phyloP scores from a whole-genome alignment of 2,797 vertebrate genomes.

The Phrynocephalus vlangalii region DNA sequence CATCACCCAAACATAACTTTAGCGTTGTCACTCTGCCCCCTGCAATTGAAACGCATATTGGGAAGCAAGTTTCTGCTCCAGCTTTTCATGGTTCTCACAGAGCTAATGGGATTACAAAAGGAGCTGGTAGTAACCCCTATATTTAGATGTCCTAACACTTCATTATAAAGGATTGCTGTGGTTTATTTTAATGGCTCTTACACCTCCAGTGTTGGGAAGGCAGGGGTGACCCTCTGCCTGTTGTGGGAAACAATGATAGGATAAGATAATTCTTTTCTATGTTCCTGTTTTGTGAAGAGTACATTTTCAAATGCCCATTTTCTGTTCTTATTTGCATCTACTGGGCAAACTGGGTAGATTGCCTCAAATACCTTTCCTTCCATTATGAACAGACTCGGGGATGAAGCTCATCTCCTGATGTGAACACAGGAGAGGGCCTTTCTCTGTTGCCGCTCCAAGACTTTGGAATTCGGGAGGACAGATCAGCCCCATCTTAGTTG shows the following conservation, averaged over 20 bases:
- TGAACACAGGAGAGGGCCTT: too few relatives aligned
- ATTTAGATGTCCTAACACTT: slow-evolving; percentile 39
- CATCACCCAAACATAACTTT: slow-evolving; percentile 28
- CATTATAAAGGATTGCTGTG: slow-evolving; percentile 35
- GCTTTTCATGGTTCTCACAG: background rate
- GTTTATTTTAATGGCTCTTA: slow-evolving; percentile 21
- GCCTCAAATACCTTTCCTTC: too few relatives aligned
- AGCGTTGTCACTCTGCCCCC: slow-evolving; percentile 9
- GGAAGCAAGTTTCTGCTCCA: slow-evolving; percentile 13
- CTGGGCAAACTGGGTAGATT: background rate
- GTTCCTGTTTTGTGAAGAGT: background rate
- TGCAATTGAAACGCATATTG: slow-evolving; percentile 27
- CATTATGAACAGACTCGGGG: too few relatives aligned
- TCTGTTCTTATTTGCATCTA: slow-evolving; percentile 12
- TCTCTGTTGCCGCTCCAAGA: too few relatives aligned
- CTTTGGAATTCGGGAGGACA: too few relatives aligned
- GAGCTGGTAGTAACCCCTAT: slow-evolving; percentile 17
- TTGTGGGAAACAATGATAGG: background rate
- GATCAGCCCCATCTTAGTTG: too few relatives aligned
- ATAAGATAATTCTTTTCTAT: background rate
- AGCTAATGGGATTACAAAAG: slow-evolving; percentile 23
- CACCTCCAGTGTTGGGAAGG: background rate
- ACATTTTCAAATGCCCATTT: slow-evolving; percentile 3
- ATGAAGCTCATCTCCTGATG: too few relatives aligned
- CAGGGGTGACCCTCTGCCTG: background rate